phyloP scores from a whole-genome alignment of 1,140 invertebrate species.

The Aporrectodea caliginosa region DNA sequence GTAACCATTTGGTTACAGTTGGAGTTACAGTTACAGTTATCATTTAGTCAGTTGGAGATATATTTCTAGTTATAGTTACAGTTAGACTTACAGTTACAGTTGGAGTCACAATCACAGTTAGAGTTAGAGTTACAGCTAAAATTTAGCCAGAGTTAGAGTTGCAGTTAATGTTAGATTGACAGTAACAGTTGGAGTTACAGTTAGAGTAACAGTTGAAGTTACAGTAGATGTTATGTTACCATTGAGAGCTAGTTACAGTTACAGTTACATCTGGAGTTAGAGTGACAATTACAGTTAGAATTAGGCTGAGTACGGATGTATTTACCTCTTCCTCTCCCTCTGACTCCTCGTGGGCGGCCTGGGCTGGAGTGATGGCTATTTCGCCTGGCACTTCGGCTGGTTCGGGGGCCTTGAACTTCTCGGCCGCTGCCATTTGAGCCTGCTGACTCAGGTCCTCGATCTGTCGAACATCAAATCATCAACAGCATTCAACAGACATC shows the following conservation, averaged over 20 bases:
- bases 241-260: background rate
- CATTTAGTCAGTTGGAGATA: too few species aligned
- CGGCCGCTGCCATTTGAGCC: slow-evolving; percentile 95
- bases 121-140: too few species aligned
- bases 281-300: background rate
- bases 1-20: too few species aligned
- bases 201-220: background rate
- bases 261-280: background rate
- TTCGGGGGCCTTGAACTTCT: slow-evolving; percentile 70
- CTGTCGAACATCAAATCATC: slow-evolving; percentile 52
- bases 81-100: too few species aligned
- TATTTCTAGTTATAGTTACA: too few species aligned
- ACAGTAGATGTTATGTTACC: background rate
- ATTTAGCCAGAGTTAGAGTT: too few species aligned
- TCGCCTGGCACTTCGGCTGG: slow-evolving; percentile 41
- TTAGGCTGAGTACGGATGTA: background rate
- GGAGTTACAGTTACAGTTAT: too few species aligned
- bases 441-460: slow-evolving; percentile 99
- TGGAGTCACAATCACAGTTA: too few species aligned
- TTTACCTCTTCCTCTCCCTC: slow-evolving; percentile 6
- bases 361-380: background rate
- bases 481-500: too few species aligned
- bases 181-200: background rate
- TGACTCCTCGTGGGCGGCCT: background rate
- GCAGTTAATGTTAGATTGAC: too few species aligned